phyloP scores from a whole-genome alignment of 1,140 invertebrate species.

The Macrocentrus cingulum region DNA sequence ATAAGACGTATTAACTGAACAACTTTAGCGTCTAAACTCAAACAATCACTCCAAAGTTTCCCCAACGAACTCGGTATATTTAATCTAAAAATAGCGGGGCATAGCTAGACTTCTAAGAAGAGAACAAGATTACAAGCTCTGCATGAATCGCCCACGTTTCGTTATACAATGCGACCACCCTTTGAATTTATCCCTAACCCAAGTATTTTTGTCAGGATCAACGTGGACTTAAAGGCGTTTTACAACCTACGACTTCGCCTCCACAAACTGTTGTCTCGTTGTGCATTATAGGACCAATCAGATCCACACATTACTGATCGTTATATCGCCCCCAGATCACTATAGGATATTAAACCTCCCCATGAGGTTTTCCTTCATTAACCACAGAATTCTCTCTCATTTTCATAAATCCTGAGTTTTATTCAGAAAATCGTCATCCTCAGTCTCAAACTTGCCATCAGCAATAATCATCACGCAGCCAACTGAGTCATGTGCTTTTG shows the following conservation, averaged over 20 bases:
- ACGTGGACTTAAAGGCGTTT: background rate
- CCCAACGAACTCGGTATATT: background rate
- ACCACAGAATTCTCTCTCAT: constrained; percentile 25
- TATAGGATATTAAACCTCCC: constrained; percentile 14
- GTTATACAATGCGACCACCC: constrained; percentile 3
- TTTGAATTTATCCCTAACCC: constrained; percentile 9
- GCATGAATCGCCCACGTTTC: constrained; percentile 19
- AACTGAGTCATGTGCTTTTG: constrained; percentile 5
- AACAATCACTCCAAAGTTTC: background rate
- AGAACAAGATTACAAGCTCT: background rate
- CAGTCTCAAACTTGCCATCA: constrained; percentile 3
- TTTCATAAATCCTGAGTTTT: constrained; percentile 56
- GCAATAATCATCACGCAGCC: constrained; percentile 7
- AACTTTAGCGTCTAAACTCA: no score
- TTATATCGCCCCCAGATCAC: background rate
- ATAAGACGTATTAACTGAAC: no score
- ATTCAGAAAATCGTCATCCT: constrained; percentile 38
- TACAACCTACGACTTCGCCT: background rate
- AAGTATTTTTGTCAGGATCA: constrained; percentile 17
- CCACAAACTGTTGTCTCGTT: background rate
- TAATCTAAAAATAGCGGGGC: background rate
- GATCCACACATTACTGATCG: no score
- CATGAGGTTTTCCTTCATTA: background rate
- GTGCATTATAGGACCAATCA: background rate
- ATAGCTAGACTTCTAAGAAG: background rate